Conservation (phyloP, 2,113 vertebrate species). For the Psilopsiagon aurifrons region DNA sequence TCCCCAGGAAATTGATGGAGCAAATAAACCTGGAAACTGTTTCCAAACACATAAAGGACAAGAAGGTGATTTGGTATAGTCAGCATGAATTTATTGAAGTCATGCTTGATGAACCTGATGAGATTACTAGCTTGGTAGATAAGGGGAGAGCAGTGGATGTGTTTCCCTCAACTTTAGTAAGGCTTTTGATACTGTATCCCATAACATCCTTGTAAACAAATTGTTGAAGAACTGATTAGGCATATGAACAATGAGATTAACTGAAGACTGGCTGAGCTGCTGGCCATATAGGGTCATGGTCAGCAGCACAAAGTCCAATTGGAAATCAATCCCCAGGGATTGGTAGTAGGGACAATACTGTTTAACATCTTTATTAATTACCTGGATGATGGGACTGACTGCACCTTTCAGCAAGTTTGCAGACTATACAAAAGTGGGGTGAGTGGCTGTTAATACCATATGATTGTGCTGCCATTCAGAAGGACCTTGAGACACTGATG, state of each 20-base stretch:
- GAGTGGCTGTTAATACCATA: not conserved
- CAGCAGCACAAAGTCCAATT: not conserved
- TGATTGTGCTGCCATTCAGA: not conserved
- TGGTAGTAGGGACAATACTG: not conserved
- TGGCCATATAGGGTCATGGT: not conserved
- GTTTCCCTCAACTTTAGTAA: not conserved
- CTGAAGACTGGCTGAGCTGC: not conserved
- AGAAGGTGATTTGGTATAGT: not conserved
- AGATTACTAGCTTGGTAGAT: not conserved
- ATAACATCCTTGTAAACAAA: not conserved
- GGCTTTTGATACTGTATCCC: not conserved
- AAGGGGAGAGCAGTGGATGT: not conserved
- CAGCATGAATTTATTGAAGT: not conserved
- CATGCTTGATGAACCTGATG: not conserved
- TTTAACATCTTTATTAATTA: not conserved
- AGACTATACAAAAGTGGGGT: not conserved
- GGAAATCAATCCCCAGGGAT: not conserved
- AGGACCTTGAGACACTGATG: not conserved
- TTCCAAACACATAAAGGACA: not conserved
- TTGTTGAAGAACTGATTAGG: not conserved
- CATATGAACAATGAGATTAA: not conserved
- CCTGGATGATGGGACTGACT: not conserved
- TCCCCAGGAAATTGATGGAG: not conserved
- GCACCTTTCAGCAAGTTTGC: not conserved
- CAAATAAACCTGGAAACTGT: not conserved